These are phyloP conservation scores for Drosophila asahinai DNA, from an alignment of 1,140 invertebrate genomes.

Conservation along the genomic window DNA sequence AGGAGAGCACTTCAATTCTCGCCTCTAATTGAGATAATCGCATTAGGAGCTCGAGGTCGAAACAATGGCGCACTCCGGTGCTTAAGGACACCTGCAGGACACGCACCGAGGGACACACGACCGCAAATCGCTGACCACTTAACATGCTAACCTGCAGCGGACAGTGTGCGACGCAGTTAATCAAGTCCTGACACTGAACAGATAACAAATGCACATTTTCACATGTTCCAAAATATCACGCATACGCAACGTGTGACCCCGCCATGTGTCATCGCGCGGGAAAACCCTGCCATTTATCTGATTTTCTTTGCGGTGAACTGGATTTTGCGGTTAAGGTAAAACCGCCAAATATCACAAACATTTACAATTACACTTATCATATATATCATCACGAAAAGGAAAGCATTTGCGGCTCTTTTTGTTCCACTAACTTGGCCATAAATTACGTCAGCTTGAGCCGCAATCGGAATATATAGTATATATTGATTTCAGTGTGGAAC, in stretches of 20 bases:
- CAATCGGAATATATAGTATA: conserved; percentile 13
- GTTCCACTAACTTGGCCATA: conserved; percentile 38
- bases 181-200: conserved; percentile 56
- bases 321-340: conserved; percentile 16
- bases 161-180: conserved; percentile 21
- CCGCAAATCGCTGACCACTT: conserved; percentile 67
- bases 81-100: conserved; percentile 48
- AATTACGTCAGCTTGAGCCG: conserved; percentile 49
- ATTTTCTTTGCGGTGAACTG: conserved; percentile 4
- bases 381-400: conserved; percentile 10
- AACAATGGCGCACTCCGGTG: conserved; percentile 2
- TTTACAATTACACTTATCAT: conserved; percentile 9
- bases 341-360: conserved; percentile 20
- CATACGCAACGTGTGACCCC: conserved; percentile 66
- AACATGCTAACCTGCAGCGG: conserved; percentile 51
- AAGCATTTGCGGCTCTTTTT: conserved; percentile 26
- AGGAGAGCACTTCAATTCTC: conserved; percentile 35
- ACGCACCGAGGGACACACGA: background rate
- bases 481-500: conserved; percentile 23
- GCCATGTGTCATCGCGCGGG: conserved; percentile 36
- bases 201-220: conserved; percentile 55
- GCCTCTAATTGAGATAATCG: conserved; percentile 70
- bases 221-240: conserved; percentile 49
- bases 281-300: conserved; percentile 2
- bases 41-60: conserved; percentile 45